Evolutionary conservation across 2,888 invertebrate genomes (phyloP).

Genomic region (Aporophyla nigra): DNA sequence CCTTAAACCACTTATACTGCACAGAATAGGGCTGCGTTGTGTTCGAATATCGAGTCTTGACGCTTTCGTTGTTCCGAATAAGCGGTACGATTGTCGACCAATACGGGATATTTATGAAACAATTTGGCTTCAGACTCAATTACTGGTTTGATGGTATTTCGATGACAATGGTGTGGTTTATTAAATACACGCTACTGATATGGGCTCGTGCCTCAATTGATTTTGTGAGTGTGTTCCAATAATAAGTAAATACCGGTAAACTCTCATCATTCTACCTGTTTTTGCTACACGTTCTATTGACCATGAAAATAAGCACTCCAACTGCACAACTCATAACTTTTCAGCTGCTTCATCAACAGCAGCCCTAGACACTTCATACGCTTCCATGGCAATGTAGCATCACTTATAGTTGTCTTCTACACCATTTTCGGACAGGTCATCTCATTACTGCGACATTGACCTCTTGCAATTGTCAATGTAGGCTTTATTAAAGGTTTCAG

Average conservation of each 20-base stretch:
- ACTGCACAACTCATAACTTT: not conserved
- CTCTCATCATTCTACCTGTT: not conserved
- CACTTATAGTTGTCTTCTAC: not conserved
- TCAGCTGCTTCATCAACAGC: not conserved
- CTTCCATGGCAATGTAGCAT: not conserved
- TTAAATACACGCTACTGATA: not conserved
- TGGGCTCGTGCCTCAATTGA: not conserved
- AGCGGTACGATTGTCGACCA: slow-evolving; percentile 52
- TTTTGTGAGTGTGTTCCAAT: not conserved
- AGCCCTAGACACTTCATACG: not conserved
- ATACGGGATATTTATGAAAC: slow-evolving; percentile 59
- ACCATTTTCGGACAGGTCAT: not conserved
- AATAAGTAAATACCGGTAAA: not conserved
- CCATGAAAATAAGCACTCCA: not conserved
- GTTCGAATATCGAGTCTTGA: slow-evolving; percentile 57
- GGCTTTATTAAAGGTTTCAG: not conserved
- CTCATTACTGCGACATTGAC: slow-evolving; percentile 10
- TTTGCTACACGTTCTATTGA: not conserved
- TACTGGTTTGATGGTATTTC: slow-evolving; percentile 27
- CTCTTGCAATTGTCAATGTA: not conserved
- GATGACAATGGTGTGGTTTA: slow-evolving; percentile 4
- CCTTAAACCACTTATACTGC: slow-evolving; percentile 76
- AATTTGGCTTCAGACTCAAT: slow-evolving; percentile 40
- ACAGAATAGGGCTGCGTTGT: slow-evolving; percentile 58
- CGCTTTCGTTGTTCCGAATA: slow-evolving; percentile 62